These are phyloP conservation scores for Lepilemur septentrionalis DNA, from an alignment of 2,797 vertebrate species.

Conservation along the genomic window DNA sequence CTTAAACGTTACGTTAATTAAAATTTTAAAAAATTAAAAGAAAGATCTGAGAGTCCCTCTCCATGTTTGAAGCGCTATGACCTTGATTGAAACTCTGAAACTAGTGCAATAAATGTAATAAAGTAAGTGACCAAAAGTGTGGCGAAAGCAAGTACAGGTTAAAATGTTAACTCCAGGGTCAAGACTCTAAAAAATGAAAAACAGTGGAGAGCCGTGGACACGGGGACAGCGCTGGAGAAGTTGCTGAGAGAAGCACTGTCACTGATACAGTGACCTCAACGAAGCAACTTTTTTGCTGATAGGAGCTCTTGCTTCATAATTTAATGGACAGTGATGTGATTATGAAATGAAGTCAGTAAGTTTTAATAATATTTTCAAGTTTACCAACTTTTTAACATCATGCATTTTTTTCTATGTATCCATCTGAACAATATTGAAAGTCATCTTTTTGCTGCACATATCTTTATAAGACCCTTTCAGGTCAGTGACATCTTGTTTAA, in stretches of 20 bases:
- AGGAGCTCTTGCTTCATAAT: neutral
- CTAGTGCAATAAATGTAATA: slow-evolving; percentile 42
- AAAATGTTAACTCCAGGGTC: neutral
- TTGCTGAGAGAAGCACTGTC: neutral
- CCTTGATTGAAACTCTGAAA: slow-evolving; percentile 10
- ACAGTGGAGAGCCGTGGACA: fast-evolving
- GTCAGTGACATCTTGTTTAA: neutral
- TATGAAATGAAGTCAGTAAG: neutral
- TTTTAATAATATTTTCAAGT: neutral
- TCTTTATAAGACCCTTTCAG: neutral
- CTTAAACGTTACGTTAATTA: slow-evolving; percentile 52
- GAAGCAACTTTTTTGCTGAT: neutral
- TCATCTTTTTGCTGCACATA: neutral
- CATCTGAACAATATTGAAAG: neutral
- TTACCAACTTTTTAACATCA: neutral
- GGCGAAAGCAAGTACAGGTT: neutral
- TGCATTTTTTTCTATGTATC: neutral
- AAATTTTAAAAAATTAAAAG: slow-evolving; percentile 50
- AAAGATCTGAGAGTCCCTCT: slow-evolving; percentile 31
- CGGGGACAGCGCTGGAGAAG: fast-evolving
- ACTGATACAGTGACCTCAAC: neutral
- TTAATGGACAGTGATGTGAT: neutral
- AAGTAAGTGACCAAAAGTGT: slow-evolving; percentile 22
- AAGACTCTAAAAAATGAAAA: neutral
- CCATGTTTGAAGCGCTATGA: slow-evolving; percentile 23